These are phyloP conservation scores for Drosophila merina DNA, from an alignment of 2,888 invertebrate species.

Conservation along the genomic window DNA sequence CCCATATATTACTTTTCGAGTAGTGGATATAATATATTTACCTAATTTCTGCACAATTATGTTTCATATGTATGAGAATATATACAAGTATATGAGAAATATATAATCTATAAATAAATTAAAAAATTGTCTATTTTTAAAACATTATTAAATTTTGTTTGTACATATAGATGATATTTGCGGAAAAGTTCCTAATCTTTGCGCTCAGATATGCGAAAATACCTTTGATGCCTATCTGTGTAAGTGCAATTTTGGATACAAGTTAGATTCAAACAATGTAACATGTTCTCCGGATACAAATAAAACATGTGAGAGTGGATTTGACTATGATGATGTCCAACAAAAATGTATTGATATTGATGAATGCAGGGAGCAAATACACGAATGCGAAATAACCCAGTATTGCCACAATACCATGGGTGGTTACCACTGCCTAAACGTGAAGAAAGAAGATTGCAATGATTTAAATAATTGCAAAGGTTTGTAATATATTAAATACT, in stretches of 20 bases:
- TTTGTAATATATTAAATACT: constrained; percentile 60
- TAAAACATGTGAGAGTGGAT: constrained; percentile 84
- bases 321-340: constrained; percentile 81
- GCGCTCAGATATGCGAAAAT: constrained; percentile 86
- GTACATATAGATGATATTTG: constrained; percentile 85
- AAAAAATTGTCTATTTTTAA: too few relatives aligned
- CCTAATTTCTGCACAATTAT: too few relatives aligned
- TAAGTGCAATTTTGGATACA: constrained; percentile 84
- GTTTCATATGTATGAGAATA: too few relatives aligned
- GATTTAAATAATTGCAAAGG: constrained; percentile 87
- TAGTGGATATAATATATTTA: too few relatives aligned
- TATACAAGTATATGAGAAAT: too few relatives aligned
- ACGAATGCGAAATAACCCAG: constrained; percentile 87
- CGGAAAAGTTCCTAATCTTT: constrained; percentile 84
- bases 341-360: constrained; percentile 87
- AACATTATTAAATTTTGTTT: too few relatives aligned
- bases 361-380: constrained; percentile 88
- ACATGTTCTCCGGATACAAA: constrained; percentile 81
- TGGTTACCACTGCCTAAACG: constrained; percentile 86
- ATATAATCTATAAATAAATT: too few relatives aligned
- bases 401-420: constrained; percentile 89
- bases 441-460: constrained; percentile 73
- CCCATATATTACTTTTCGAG: too few relatives aligned
- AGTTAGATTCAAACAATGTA: constrained; percentile 85
- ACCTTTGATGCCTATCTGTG: constrained; percentile 86